Evolutionary conservation across 1,140 invertebrate genomes (phyloP).

Genomic region (Anastatus disparis): DNA sequence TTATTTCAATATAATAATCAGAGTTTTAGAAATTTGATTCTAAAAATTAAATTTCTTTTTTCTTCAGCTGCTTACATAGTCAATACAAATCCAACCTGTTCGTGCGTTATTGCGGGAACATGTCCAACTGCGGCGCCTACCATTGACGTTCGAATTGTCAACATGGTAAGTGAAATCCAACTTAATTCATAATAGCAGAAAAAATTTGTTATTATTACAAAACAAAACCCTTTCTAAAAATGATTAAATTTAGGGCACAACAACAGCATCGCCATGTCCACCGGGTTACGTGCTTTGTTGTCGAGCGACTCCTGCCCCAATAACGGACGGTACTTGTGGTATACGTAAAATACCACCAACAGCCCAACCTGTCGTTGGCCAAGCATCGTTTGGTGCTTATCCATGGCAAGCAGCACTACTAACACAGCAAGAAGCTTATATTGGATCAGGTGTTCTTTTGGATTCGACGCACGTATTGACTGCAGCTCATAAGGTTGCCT

Average conservation of each 20-base stretch:
- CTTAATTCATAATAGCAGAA: too few species aligned
- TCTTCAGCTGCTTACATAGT: not conserved
- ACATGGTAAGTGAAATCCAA: conserved; percentile 62
- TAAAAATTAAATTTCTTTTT: not conserved
- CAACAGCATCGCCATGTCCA: not conserved
- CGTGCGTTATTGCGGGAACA: conserved; percentile 8
- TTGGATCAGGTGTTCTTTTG: conserved; percentile 76
- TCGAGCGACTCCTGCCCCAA: too few species aligned
- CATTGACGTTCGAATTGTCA: conserved; percentile 73
- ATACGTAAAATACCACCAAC: conserved; percentile 56
- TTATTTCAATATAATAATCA: too few species aligned
- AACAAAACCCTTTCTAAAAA: too few species aligned
- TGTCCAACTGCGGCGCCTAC: conserved; percentile 45
- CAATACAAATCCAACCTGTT: not conserved
- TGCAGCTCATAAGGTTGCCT: conserved; percentile 74
- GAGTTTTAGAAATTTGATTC: too few species aligned
- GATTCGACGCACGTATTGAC: conserved; percentile 74
- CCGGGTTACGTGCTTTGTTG: conserved; percentile 9
- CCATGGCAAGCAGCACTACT: conserved; percentile 70
- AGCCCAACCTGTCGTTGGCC: conserved; percentile 57
- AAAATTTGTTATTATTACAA: too few species aligned
- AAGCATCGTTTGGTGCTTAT: conserved; percentile 69
- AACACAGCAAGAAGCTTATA: conserved; percentile 66
- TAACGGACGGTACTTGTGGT: conserved; percentile 47
- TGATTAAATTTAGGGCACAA: too few species aligned